Conservation (phyloP, 2,888 invertebrate genomes). For the Lepeophtheirus nordmannii region DNA sequence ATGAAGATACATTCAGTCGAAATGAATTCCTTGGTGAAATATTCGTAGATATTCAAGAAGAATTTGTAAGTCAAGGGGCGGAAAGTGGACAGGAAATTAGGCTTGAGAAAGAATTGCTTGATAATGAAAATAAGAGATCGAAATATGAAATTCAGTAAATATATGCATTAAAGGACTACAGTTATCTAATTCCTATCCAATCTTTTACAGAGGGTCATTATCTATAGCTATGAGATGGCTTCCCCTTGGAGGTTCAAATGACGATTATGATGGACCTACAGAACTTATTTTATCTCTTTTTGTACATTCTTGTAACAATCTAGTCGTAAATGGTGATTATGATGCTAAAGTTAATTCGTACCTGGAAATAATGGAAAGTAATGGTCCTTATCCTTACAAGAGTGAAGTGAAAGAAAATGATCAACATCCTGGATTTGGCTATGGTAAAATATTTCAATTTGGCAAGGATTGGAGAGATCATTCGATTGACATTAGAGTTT, state of each 20-base stretch:
- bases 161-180: no score
- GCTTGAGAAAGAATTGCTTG: not conserved
- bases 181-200: no score
- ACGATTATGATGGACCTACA: not conserved
- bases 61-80: not conserved
- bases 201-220: not conserved
- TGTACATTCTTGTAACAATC: not conserved
- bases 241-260: not conserved
- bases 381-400: not conserved
- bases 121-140: not conserved
- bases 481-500: not conserved
- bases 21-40: conserved; percentile 10
- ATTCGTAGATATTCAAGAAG: not conserved
- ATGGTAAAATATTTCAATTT: not conserved
- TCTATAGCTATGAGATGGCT: not conserved
- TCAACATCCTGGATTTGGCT: not conserved
- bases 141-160: not conserved
- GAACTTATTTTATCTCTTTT: not conserved
- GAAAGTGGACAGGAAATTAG: not conserved
- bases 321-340: not conserved
- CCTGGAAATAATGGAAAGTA: not conserved
- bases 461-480: not conserved
- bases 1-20: conserved; percentile 5
- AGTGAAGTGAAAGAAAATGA: not conserved
- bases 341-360: not conserved